Evolutionary conservation across 2,113 vertebrate species (phyloP).

Genomic region (Datnioides undecimradiatus): DNA sequence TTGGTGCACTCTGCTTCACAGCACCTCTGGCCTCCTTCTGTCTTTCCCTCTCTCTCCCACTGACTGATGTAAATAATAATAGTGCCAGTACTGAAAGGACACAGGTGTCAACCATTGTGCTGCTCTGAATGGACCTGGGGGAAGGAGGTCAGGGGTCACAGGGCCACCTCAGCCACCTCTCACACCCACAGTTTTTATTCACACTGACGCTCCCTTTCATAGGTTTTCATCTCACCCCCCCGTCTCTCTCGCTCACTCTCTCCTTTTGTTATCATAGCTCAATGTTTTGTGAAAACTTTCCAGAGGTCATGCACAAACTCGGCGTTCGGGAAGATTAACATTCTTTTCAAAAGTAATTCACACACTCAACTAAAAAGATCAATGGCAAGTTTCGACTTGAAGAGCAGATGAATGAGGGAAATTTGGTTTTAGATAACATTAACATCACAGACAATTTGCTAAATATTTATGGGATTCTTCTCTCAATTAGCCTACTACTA

Average conservation of each 20-base stretch:
- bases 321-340: constrained; percentile 66
- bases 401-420: constrained; percentile 1
- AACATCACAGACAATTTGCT: neutral
- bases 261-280: constrained; percentile 78
- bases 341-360: constrained; percentile 66
- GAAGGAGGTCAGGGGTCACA: constrained; percentile 75
- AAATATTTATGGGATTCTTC: neutral
- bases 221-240: constrained; percentile 48
- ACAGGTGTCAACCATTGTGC: constrained; percentile 87
- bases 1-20: constrained; percentile 72
- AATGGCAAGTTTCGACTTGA: constrained; percentile 33
- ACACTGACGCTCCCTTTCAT: constrained; percentile 71
- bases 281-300: constrained; percentile 79
- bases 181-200: constrained; percentile 78
- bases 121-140: constrained; percentile 77
- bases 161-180: constrained; percentile 73
- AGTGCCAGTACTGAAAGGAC: constrained; percentile 83
- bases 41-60: constrained; percentile 54
- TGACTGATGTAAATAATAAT: constrained; percentile 85
- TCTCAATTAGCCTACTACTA: neutral
- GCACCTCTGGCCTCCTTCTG: constrained; percentile 78
- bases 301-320: constrained; percentile 66
- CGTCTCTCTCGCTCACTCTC: constrained; percentile 37
- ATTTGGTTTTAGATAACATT: neutral
- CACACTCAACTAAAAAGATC: constrained; percentile 34